These are phyloP conservation scores for Volucella zonaria DNA, from an alignment of 2,888 invertebrate species.

Conservation along the genomic window DNA sequence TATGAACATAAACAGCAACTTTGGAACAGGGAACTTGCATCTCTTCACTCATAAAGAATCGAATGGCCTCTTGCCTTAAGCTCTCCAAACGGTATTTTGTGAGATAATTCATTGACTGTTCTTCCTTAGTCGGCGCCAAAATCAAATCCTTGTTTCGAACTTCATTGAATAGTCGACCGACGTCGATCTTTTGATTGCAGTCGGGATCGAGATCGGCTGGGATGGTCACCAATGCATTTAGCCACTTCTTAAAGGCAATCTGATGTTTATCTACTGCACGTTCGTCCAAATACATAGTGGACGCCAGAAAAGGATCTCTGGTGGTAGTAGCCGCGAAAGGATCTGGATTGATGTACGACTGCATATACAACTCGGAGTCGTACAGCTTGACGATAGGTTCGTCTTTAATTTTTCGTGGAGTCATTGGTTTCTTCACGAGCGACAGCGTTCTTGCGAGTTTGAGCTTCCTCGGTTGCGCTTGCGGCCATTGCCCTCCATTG, in stretches of 20 bases:
- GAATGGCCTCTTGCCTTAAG: constrained; percentile 87
- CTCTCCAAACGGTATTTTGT: constrained; percentile 87
- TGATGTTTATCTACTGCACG: constrained; percentile 88
- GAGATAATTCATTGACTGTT: constrained; percentile 87
- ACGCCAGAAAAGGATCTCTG: constrained; percentile 87
- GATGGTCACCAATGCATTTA: constrained; percentile 90
- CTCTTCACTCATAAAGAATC: constrained; percentile 86
- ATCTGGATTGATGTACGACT: constrained; percentile 83
- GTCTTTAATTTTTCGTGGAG: constrained; percentile 77
- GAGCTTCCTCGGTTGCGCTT: constrained; percentile 77
- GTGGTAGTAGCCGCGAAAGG: constrained; percentile 84
- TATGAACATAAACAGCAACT: constrained; percentile 88
- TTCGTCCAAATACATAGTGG: constrained; percentile 87
- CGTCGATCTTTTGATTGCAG: constrained; percentile 86
- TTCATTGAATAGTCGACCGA: constrained; percentile 89
- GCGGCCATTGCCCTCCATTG: constrained; percentile 77
- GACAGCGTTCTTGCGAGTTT: constrained; percentile 77
- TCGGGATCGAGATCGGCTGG: constrained; percentile 88
- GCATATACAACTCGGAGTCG: constrained; percentile 81
- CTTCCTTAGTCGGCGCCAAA: constrained; percentile 88
- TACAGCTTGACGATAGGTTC: constrained; percentile 78
- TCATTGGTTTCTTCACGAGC: constrained; percentile 78
- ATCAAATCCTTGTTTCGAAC: constrained; percentile 87
- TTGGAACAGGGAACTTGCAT: constrained; percentile 87
- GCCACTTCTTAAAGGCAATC: constrained; percentile 89